Base-by-base conservation (phyloP, 1,140 invertebrate species). In the Saccostrea glomerata region DNA sequence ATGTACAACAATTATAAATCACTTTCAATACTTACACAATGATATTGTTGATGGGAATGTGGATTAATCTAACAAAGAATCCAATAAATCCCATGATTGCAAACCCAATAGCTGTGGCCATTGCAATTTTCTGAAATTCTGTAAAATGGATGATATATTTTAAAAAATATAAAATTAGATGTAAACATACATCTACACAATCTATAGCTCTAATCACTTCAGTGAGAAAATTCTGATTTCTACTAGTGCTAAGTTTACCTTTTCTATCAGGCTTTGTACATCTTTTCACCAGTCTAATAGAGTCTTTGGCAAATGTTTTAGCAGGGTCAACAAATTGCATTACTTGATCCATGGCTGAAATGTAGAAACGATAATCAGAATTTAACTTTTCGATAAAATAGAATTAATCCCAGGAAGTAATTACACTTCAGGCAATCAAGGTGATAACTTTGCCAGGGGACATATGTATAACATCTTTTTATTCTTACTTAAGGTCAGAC, bases 51-150 rank as follows among this genome's bases (percentile, higher is more conserved):
- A 99, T 99, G 90, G 99, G 99, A 95, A 99, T 99, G 95, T 99
- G 99, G 95, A 99, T 99, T 86, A 99, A 96, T 96, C 99, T 99
- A 9, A 99, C 99, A 93, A 99, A 99, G 96, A 99, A 99, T 92
- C 99, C 99, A 95, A 99, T 99, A 95, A 99, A 99, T 82, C 99
- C 99, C 99, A 99, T 99, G 94, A 99, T 99, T 93, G 98, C 99
- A 96, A 99, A 99, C 84, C 99, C 99, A 94, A 99, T 99, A 0
- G 99, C 99, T 90, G 99, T 99, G 66, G 99, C 99, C 92, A 99
- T 97, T 23, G 99, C 99, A 95, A 99, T 99, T 96, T 99, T 99
- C 95, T 99, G 98, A 95, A 99, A 99, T 96, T 99, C 99, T 98
- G 96, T 40, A 12, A 30, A 17, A 82, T 77, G 3, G 20, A 82